Base-by-base conservation (phyloP, 2,888 invertebrate genomes). In the Eristalinus sepulchralis region DNA sequence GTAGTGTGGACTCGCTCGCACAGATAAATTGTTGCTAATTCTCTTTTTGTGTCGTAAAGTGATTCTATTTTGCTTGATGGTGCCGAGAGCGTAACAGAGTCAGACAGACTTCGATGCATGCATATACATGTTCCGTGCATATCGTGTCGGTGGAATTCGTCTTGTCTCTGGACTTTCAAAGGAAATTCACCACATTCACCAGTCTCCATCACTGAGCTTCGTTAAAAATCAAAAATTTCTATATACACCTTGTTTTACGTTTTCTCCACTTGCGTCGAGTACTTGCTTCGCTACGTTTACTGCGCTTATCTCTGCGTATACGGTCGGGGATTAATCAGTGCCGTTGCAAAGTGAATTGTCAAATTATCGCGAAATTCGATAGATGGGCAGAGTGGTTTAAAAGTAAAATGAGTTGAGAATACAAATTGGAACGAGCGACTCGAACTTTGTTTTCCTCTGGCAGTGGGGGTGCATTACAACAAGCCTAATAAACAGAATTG, bases 1-100 rank as follows among this genome's bases (percentile, higher is more conserved):
- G 64, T 83, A 79, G 63, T 87, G 76, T 59, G 47, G 66, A 47
- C 67, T 60, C 76, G 33, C n/a, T 87, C 68, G 9, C 59, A 68
- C 66, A 83, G 62, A 83, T 79, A 75, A 86, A 86, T 86, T 86
- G 86, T 86, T 86, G 86, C 86, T 86, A 79, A 79, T 83, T 83
- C 83, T 75, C 64, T 70, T 66, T 77, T 78, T 60, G 53, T 70
- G 55, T 22, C 53, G 73, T 67, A 34, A 78, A 78, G 71, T 73
- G 63, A 64, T 66, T 78, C 22, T 53, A 47, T 53, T 57, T 66
- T 22, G 20, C 17, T 17, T 24, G 3, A 2, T 22, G 64, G 27
- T n/a, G 60, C 39, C 39, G 22, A 36, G 68, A 8, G 47, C 4
- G 22, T 31, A 36, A 4, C 13, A 34, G 55, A 71, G 34, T 9